Base-by-base conservation (phyloP, 1,140 invertebrate genomes). In the Magallana angulata region DNA sequence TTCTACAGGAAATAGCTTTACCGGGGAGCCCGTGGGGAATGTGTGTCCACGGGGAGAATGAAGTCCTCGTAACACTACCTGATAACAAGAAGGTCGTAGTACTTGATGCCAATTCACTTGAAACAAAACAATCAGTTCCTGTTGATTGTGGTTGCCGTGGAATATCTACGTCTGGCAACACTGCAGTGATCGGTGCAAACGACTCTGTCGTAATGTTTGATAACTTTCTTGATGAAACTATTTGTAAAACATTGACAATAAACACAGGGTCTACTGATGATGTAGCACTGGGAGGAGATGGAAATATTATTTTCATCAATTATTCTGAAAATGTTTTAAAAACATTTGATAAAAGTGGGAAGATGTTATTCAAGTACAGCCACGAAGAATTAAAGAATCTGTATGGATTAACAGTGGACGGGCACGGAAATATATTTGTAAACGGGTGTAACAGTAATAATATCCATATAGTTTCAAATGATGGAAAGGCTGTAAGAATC, bases 371-470 rank as follows among this genome's bases (percentile, higher is more conserved):
- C 60, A 62, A 12, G n/a, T 62, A 62, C 60, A 16, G n/a, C 60
- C 16, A 68, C 30, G n/a, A n/a, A n/a, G n/a, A 68, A 68, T 68
- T 68, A 68, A n/a, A 68, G 30, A 18, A 24, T 24, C 64, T 18
- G 24, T 71, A 71, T 71, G 64, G 64, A 24, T 24, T 71, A 71
- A 71, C 64, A 24, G 64, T 71, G 4, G 64, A 71, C 64, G 30
- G 18, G 11, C n/a, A 8, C 7, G 64, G 64, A 71, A 71, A 30
- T 71, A 6, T 71, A 7, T 71, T 30, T 71, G 68, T 71, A 30
- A 71, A 71, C 36, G 68, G 68, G 0, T 4, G 48, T 8, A 0
- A 36, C 0, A 71, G 68, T 11, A 71, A 30, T 30, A 71, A 71
- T 71, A 71, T 71, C 24, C 68, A 71, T 30, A 30, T 71, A 30